phyloP scores from a whole-genome alignment of 2,888 invertebrate species.

The Portevinia maculata region DNA sequence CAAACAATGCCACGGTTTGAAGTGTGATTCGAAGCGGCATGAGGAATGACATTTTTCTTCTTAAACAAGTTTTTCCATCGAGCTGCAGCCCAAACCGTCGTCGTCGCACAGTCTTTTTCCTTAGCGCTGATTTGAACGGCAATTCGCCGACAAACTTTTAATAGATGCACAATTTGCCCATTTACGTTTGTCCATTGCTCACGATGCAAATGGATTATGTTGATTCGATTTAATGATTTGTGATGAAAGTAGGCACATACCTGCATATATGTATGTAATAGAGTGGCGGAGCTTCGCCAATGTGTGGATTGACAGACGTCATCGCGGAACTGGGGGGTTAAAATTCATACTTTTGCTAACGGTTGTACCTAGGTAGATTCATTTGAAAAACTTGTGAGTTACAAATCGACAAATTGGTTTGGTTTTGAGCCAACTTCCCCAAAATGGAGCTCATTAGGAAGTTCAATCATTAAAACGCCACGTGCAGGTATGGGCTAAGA shows the following conservation, averaged over 20 bases:
- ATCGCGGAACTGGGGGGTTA: constrained; percentile 31
- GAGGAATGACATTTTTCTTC: constrained; percentile 69
- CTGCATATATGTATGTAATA: constrained; percentile 1
- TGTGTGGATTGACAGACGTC: constrained; percentile 30
- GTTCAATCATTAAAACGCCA: too few species aligned
- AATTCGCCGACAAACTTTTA: constrained; percentile 60
- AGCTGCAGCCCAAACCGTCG: background rate
- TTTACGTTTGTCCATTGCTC: constrained; percentile 48
- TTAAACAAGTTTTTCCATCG: constrained; percentile 69
- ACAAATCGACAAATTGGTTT: background rate
- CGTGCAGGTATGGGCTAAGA: too few species aligned
- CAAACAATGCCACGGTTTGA: constrained; percentile 73
- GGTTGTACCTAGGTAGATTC: constrained; percentile 1
- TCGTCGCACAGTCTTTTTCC: constrained; percentile 13
- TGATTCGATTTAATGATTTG: constrained; percentile 66
- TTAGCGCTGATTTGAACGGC: constrained; percentile 48
- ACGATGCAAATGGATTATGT: constrained; percentile 45
- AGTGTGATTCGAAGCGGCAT: constrained; percentile 74
- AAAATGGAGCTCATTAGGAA: too few species aligned
- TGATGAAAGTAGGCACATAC: constrained; percentile 13
- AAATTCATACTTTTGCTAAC: constrained; percentile 25
- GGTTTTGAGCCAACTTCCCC: too few species aligned
- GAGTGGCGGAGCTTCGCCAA: background rate
- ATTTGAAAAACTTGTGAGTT: constrained; percentile 1
- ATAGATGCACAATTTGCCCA: constrained; percentile 49